phyloP scores from a whole-genome alignment of 2,797 vertebrate genomes.

The Sebastes glaucus region DNA sequence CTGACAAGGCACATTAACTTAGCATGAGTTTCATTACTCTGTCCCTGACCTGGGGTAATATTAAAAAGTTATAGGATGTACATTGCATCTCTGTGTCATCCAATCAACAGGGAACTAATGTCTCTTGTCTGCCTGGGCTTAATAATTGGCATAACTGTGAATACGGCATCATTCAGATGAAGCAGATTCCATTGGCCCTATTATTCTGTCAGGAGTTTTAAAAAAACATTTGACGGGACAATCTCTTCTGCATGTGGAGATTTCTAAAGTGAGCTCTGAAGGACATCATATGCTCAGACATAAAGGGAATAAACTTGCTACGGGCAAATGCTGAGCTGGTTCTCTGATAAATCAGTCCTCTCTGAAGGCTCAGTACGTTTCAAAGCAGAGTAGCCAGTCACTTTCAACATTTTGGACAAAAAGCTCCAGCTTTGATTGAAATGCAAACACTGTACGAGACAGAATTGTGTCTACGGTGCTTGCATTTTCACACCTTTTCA shows the following conservation, averaged over 20 bases:
- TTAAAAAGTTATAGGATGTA: background rate
- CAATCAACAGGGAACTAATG: background rate
- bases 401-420: background rate
- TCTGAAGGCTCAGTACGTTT: background rate
- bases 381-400: background rate
- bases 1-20: background rate
- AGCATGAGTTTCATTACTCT: background rate
- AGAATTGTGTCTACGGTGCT: background rate
- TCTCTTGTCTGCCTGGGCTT: background rate
- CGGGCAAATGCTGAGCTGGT: background rate
- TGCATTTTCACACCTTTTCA: slow-evolving; percentile 9
- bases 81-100: background rate
- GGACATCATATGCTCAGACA: background rate
- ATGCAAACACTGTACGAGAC: background rate
- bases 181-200: background rate
- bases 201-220: background rate
- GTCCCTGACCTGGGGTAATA: background rate
- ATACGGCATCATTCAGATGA: background rate
- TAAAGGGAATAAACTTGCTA: background rate
- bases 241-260: background rate
- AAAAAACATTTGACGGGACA: slow-evolving; percentile 3
- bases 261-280: slow-evolving; percentile 2
- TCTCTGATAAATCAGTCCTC: background rate
- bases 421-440: slow-evolving; percentile 1
- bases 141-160: background rate